Base-by-base conservation (phyloP, 2,888 invertebrate genomes). In the Bedellia somnulentella region DNA sequence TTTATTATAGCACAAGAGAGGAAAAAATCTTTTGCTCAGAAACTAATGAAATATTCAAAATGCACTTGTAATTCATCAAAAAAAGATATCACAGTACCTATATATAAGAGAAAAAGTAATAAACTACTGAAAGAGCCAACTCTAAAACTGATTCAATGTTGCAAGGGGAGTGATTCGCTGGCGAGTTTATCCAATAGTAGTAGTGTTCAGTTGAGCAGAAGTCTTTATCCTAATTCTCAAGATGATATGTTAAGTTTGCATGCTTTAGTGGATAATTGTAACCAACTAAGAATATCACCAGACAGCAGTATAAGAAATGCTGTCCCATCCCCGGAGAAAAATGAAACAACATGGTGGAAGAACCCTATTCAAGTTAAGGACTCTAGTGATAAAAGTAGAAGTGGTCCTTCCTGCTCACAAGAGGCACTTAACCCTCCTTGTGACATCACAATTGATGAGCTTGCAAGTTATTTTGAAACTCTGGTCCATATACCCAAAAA, bases 401-500 rank as follows among this genome's bases (percentile, higher is more conserved):
- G 58, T 8, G 58, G 64, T 13, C 49, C 55, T 4, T 79, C 81
- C 29, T 93, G 93, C 59, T 91, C 93, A 1, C 87, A 89, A 45
- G 88, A 93, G 57, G 89, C 87, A 3, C 70, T 80, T 10, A 80
- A 83, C 35, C 83, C 85, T 25, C 80, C 84, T 2, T 86, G 87
- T 66, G 94, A 95, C 77, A 84, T 93, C 30, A 93, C 92, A 27
- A 94, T 94, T 46, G 93, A 93, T 60, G 96, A 96, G 71, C 78
- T 96, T 46, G 94, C 95, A 37, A 89, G 93, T 59, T 96, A 96
- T 67, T 93, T 96, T 63, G 95, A 96, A 70, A 90, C 93, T 38
- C 86, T 91, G 73, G 91, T 95, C 42, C 90, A 95, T 79, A 94
- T 96, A 78, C 95, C 95, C 41, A 93, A 93, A 70, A 95, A 96